phyloP scores from a whole-genome alignment of 2,797 vertebrate species.

The Onychomys leucogaster region DNA sequence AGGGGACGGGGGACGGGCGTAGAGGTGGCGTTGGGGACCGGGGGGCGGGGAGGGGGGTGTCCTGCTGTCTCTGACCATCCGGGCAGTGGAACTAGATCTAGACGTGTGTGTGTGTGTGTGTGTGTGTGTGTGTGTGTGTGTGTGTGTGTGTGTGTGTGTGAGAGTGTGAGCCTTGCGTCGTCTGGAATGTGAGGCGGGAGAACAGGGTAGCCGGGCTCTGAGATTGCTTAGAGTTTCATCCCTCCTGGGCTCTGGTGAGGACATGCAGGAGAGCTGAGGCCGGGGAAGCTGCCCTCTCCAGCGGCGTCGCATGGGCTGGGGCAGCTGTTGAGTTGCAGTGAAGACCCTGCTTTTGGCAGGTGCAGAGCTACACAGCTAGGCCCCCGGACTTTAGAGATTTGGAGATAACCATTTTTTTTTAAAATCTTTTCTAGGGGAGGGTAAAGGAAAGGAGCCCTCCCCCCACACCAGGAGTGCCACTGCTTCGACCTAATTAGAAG shows the following conservation, averaged over 20 bases:
- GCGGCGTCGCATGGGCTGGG: not conserved
- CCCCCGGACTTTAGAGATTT: not conserved
- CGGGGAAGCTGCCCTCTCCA: not conserved
- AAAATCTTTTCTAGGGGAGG: not conserved
- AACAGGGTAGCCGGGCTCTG: not conserved
- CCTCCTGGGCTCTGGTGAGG: not conserved
- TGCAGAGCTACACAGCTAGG: not conserved
- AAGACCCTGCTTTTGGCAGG: not conserved
- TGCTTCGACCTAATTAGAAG: not conserved
- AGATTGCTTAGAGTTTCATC: not conserved
- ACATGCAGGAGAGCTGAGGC: not conserved
- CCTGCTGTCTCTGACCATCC: not conserved
- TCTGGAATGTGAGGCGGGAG: not conserved
- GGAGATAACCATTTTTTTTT: not conserved
- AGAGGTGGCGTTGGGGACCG: too few species aligned
- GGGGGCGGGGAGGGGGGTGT: not conserved
- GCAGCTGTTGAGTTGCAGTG: not conserved
- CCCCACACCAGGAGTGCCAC: not conserved
- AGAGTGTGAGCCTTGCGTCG: fast-evolving
- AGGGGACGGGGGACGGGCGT: not conserved
- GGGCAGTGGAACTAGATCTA: not conserved
- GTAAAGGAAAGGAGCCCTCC: not conserved
- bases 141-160: not conserved
- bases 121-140: too few species aligned
- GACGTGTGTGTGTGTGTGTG: not conserved